Base-by-base conservation (phyloP, 2,797 vertebrate species). In the Eupleurogrammus muticus region DNA sequence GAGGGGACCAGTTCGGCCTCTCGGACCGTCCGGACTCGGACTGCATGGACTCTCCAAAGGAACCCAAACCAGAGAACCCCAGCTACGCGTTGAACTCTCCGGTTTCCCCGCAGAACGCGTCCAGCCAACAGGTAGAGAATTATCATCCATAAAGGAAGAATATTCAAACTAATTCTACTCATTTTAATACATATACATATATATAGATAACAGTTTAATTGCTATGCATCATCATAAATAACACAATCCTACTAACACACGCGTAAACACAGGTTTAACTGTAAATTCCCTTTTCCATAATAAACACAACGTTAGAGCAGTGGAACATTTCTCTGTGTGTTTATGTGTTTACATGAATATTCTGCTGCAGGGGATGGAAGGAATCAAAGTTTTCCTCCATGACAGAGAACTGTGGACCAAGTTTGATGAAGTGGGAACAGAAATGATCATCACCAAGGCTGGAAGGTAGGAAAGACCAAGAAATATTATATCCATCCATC, bases 391-490 rank as follows among this genome's bases (percentile, higher is more conserved):
- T 61, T 95, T 96, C 82, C 93, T 99, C 58, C 97, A 99, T 23
- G 97, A 98, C 78, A 89, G 95, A 57, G 97, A 99, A 64, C 90
- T 98, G 60, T 98, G 97, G 97, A 92, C 94, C 40, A 98, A 95
- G 87, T 99, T 99, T 87, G 95, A 99, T 66, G 96, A 97, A 84
- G 97, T 97, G 68, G 96, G 95, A 65, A 99, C 97, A 0, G 97
- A 99, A 83, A 99, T 99, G 97, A 98, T 99, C 77, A 98, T 99
- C 79, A 99, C 97, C 23, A 99, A 98, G 74, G 97, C 97, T 11
- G 97, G 97, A 83, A 94, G 97, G 97, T 98, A 92, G 65, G 57
- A 40, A 40, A 10, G 47, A 11, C 12, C 6, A 16, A 36, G n/a
- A n/a, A n/a, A n/a, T n/a, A n/a, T n/a, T n/a, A n/a, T n/a, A n/a